phyloP scores from a whole-genome alignment of 2,797 vertebrate genomes.

The Sardinella longiceps region DNA sequence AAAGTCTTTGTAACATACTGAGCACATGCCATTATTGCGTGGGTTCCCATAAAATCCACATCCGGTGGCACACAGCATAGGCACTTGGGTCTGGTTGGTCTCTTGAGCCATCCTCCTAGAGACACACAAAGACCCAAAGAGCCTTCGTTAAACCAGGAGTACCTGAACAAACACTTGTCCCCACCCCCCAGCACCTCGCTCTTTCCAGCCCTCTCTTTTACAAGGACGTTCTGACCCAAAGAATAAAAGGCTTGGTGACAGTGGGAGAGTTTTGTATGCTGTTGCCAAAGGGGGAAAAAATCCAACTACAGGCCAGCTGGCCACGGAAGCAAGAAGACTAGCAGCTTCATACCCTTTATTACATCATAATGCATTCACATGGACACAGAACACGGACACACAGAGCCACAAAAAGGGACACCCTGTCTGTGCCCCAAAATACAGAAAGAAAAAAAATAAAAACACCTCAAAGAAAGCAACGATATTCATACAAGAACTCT shows the following conservation, averaged over 20 bases:
- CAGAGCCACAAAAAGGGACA: too few species aligned
- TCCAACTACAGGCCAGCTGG: background rate
- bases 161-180: background rate
- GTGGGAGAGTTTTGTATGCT: background rate
- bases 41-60: slow-evolving; percentile 87
- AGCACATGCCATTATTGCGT: slow-evolving; percentile 86
- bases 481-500: background rate
- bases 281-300: background rate
- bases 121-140: background rate
- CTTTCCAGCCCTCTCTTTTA: background rate
- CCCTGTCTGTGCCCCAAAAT: background rate
- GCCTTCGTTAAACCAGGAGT: background rate
- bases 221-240: background rate
- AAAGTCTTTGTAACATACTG: slow-evolving; percentile 86
- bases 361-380: background rate
- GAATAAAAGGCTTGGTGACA: background rate
- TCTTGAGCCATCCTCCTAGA: slow-evolving; percentile 84
- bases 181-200: background rate
- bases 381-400: background rate
- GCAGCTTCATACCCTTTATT: background rate
- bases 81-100: slow-evolving; percentile 85
- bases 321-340: background rate
- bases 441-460: background rate
- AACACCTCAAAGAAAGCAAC: background rate
- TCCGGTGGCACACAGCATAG: slow-evolving; percentile 85